Conservation (phyloP, 1,140 invertebrate genomes). For the Cephus cinctus region DNA sequence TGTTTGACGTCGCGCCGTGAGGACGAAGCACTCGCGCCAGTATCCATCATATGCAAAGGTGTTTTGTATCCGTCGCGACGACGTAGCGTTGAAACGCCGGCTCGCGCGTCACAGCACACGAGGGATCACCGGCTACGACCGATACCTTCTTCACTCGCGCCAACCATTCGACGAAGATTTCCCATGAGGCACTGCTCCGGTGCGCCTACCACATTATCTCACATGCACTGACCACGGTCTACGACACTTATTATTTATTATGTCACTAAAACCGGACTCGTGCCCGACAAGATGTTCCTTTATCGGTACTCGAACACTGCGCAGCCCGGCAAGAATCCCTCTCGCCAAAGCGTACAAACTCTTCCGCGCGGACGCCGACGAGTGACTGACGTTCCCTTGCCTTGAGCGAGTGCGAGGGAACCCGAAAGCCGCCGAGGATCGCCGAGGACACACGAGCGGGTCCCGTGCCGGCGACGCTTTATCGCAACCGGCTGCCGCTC, state of each 20-base stretch:
- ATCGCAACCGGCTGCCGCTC: constrained; percentile 28
- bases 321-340: too few relatives aligned
- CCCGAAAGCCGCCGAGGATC: background rate
- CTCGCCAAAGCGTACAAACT: constrained; percentile 38
- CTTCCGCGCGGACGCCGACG: constrained; percentile 49
- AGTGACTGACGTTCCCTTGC: constrained; percentile 48
- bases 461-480: constrained; percentile 21
- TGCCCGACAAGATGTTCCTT: too few relatives aligned
- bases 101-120: constrained; percentile 1
- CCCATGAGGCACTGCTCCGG: too few relatives aligned
- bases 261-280: too few relatives aligned
- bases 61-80: background rate
- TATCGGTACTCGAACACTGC: too few relatives aligned
- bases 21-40: constrained; percentile 29
- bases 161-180: constrained; percentile 2
- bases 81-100: constrained; percentile 28
- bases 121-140: too few relatives aligned
- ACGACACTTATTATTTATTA: too few relatives aligned
- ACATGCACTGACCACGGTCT: too few relatives aligned
- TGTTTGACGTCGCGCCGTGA: constrained; percentile 28
- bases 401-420: constrained; percentile 20
- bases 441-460: constrained; percentile 32
- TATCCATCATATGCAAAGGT: constrained; percentile 33
- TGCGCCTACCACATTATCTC: too few relatives aligned
- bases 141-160: constrained; percentile 4